Conservation (phyloP, 1,140 invertebrate species). For the Metaphire vulgaris region DNA sequence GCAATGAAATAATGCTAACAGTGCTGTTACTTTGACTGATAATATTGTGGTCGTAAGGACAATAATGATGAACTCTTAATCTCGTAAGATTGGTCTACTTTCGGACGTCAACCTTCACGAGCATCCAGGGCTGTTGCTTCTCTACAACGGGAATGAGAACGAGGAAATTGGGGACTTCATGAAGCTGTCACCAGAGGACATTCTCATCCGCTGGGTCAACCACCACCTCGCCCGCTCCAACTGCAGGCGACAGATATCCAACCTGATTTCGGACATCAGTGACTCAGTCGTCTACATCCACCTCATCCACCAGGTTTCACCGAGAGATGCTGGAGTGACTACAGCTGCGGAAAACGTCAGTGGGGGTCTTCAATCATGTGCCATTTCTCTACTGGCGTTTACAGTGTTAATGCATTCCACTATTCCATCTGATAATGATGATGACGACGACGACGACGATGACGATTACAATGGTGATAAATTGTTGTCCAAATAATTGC, state of each 20-base stretch:
- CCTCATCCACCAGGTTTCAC: slow-evolving; percentile 89
- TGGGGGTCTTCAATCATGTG: slow-evolving; percentile 24
- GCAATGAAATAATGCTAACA: too few relatives aligned
- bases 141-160: slow-evolving; percentile 62
- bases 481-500: too few relatives aligned
- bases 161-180: slow-evolving; percentile 91
- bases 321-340: slow-evolving; percentile 73
- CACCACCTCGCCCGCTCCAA: slow-evolving; percentile 76
- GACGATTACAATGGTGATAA: too few relatives aligned
- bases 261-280: slow-evolving; percentile 86
- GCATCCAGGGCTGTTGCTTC: slow-evolving; percentile 83
- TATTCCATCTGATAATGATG: too few relatives aligned
- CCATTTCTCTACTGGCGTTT: too few relatives aligned
- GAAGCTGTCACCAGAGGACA: slow-evolving; percentile 92
- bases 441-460: too few relatives aligned
- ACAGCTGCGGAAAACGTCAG: slow-evolving; percentile 68
- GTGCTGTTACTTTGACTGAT: too few relatives aligned
- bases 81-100: slow-evolving; percentile 89
- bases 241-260: slow-evolving; percentile 64
- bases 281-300: slow-evolving; percentile 95
- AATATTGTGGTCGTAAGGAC: too few relatives aligned
- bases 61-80: too few relatives aligned
- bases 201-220: slow-evolving; percentile 96
- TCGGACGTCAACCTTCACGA: slow-evolving; percentile 95
- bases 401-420: too few relatives aligned